Base-by-base conservation (phyloP, 2,113 vertebrate species). In the Eleginops maclovinus region DNA sequence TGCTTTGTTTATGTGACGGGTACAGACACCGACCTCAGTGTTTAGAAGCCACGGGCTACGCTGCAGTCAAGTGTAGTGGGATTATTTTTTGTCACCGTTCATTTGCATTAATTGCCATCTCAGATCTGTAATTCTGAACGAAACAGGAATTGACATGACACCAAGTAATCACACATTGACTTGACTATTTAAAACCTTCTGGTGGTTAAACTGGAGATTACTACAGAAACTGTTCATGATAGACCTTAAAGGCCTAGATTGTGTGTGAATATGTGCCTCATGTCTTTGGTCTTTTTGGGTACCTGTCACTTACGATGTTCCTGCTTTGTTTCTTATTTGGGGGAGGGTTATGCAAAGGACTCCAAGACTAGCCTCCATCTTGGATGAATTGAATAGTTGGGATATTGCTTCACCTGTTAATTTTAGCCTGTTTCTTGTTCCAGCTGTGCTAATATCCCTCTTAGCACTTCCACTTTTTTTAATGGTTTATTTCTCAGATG, bases 341-440 rank as follows among this genome's bases (percentile, higher is more conserved):
- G 41, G 31, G 51, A 19, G 24, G 31, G 64, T 51, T 64, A 22
- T 65, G 24, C 84, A 82, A 80, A 47, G 19, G 53, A 79, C 54
- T 81, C 28, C 36, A 22, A 65, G 70, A 77, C 67, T 67, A 60
- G 69, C 61, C 82, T 86, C 58, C 31, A 59, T 68, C 58, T 82
- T 75, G 59, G 69, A 79, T 65, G 17, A 76, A 78, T 43, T 76
- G 31, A 79, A 66, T 71, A 71, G 64, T 74, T 72, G 46, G 69
- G 26, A 73, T 65, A 40, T 85, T 67, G 55, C 65, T 81, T 71
- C 54, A 66, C 53, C n/a, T 86, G 63, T 88, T 85, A 58, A 72
- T 91, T 90, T 87, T 76, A 81, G 61, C 73, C 82, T 49, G 26
- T 90, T 86, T 88, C 83, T 89, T 89, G 83, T 83, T 90, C 80